phyloP scores from a whole-genome alignment of 2,797 vertebrate species.

The Pipistrellus pipistrellus region DNA sequence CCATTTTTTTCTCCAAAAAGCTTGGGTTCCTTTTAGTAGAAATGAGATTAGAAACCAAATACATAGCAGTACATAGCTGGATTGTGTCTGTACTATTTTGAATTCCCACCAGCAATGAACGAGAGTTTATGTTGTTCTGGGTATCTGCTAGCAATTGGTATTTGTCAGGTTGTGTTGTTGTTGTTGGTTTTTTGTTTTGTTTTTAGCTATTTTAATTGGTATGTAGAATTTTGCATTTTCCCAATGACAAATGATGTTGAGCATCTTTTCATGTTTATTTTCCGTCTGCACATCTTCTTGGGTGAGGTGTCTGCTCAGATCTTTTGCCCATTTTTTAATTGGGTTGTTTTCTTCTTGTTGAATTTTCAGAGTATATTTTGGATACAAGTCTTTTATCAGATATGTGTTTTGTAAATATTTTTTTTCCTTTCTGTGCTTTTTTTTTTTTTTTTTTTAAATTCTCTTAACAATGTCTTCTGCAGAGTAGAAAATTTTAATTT shows the following conservation, averaged over 20 bases:
- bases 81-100: not conserved
- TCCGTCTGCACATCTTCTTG: not conserved
- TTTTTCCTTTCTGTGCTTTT: slow-evolving; percentile 9
- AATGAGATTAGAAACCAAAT: not conserved
- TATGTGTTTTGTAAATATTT: not conserved
- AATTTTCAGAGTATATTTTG: slow-evolving; percentile 32
- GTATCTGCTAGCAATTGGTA: not conserved
- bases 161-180: not conserved
- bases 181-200: too few relatives aligned
- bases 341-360: not conserved
- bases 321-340: not conserved
- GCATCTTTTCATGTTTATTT: not conserved
- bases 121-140: not conserved
- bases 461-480: slow-evolving; percentile 16
- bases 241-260: not conserved
- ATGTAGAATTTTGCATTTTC: not conserved
- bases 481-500: slow-evolving; percentile 11
- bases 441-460: not conserved
- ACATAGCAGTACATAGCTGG: not conserved
- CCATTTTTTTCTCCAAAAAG: slow-evolving; percentile 34
- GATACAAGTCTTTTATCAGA: not conserved
- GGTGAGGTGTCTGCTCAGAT: not conserved
- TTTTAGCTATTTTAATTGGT: not conserved
- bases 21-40: not conserved
- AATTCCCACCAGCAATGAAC: not conserved